These are phyloP conservation scores for Morone saxatilis DNA, from an alignment of 2,113 vertebrate genomes.

Conservation along the genomic window DNA sequence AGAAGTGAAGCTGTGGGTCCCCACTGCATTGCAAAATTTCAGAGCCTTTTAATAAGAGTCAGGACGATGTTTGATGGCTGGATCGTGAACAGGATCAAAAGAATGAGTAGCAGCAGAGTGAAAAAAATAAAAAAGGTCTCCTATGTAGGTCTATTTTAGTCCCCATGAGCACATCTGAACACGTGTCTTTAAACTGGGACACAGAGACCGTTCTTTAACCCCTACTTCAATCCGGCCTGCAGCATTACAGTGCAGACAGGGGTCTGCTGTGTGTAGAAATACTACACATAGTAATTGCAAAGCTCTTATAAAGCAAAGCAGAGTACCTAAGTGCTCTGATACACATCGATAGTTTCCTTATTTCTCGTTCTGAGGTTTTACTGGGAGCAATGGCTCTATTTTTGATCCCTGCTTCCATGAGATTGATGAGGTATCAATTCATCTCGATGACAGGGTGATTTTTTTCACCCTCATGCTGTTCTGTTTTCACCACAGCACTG, in stretches of 20 bases:
- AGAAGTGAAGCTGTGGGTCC: not conserved
- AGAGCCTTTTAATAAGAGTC: constrained; percentile 2
- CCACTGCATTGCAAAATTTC: not conserved
- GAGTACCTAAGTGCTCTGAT: not conserved
- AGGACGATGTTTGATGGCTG: constrained; percentile 17
- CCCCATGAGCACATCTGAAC: constrained; percentile 80
- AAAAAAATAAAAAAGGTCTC: constrained; percentile 49
- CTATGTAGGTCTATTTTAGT: constrained; percentile 70
- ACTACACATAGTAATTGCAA: not conserved
- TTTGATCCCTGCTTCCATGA: not conserved
- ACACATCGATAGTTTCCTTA: not conserved
- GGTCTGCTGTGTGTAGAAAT: constrained; percentile 15
- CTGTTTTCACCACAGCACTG: not conserved
- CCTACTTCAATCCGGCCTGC: constrained; percentile 77
- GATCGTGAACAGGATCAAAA: constrained; percentile 21
- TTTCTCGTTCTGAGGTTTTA: not conserved
- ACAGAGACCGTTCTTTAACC: constrained; percentile 84
- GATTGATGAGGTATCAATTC: not conserved
- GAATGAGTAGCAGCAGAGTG: constrained; percentile 44
- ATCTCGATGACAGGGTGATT: not conserved
- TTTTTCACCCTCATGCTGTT: not conserved
- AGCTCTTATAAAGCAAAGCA: not conserved
- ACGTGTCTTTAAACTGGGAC: constrained; percentile 85
- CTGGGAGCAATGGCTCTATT: not conserved
- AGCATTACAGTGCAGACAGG: constrained; percentile 37